Evolutionary conservation across 92 coral and sea anemone genomes (phyloP), one percentile per base, ranked within the genome.

Genomic region (Heliopora coerulea): DNA sequence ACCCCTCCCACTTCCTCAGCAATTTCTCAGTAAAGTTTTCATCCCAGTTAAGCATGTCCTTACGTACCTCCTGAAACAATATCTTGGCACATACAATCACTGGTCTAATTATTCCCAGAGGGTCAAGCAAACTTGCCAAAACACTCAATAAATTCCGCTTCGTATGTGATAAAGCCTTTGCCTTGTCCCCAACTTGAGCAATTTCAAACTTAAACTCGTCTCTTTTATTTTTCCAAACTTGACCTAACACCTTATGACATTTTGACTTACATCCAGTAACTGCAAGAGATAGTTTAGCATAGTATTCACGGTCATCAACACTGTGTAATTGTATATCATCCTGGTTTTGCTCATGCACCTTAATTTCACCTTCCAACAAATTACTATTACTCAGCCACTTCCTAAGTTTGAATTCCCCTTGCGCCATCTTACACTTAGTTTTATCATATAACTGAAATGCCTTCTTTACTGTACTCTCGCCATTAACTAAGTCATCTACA

Each of bases 101-200:
- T 2, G 86, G 91, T 41, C 84, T 73, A 0, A 84, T 46, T 1
- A 88, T 39, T 15, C 92, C 85, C 3, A 85, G 41, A 3, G 85
- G 92, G 27, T 88, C 89, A 63, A 81, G 82, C 35, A 82, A 46
- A 48, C 80, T 70, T 10, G 89, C 79, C 27, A 77, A 41, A 2
- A 68, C 56, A 39, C 82, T 85, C 46, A 85, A 68, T 39, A 85
- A 49, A 20, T 66, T 81, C 32, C 70, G 73, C 49, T 80, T 68
- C 25, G 89, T 68, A 29, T 77, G 49, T 27, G 41, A 40, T 41
- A 63, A 27, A 3, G 37, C 35, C 23, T 18, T 57, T 23, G 73
- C 84, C 23, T 64, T 70, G 24, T 56, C 60, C 18, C 75, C 75
- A 25, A 58, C 49, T 28, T 81, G 49, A 18, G 30, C 57, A 14